A percentile compares a stretch with the other conserved stretches of the same genome.
phyloP scores from a whole-genome alignment of 2,797 vertebrate genomes.

The Phataginus tricuspis region DNA sequence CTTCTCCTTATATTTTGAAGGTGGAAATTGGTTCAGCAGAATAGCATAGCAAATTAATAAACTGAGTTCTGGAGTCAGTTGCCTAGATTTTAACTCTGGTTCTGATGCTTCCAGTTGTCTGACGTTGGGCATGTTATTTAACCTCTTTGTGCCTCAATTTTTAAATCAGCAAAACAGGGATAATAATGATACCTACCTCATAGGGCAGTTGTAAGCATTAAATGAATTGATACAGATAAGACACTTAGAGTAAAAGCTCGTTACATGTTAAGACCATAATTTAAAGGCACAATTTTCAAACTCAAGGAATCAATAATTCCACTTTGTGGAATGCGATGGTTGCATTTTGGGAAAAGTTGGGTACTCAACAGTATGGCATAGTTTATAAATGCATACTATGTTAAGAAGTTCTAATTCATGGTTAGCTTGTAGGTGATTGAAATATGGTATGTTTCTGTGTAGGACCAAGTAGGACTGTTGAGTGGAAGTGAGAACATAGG shows the following conservation, averaged over 20 bases:
- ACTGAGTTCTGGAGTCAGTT: neutral
- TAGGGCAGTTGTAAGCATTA: slow-evolving; percentile 17
- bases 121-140: neutral
- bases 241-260: neutral
- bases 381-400: neutral
- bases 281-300: slow-evolving; percentile 28
- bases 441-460: neutral
- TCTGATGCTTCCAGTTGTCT: neutral
- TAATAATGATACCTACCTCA: neutral
- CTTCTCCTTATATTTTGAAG: neutral
- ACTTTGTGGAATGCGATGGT: neutral
- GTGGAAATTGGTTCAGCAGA: neutral
- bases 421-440: neutral
- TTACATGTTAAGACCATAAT: neutral
- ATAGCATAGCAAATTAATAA: neutral
- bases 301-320: neutral
- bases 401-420: slow-evolving; percentile 29
- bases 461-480: neutral
- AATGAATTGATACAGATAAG: neutral
- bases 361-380: neutral
- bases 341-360: slow-evolving; percentile 1
- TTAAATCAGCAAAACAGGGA: slow-evolving; percentile 3
- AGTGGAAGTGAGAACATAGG: neutral
- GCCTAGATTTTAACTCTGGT: neutral
- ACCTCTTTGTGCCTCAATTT: neutral